Evolutionary conservation across 2,888 invertebrate species (phyloP), one percentile per base, ranked within the genome.

Genomic region (Dorcus parallelipipedus): DNA sequence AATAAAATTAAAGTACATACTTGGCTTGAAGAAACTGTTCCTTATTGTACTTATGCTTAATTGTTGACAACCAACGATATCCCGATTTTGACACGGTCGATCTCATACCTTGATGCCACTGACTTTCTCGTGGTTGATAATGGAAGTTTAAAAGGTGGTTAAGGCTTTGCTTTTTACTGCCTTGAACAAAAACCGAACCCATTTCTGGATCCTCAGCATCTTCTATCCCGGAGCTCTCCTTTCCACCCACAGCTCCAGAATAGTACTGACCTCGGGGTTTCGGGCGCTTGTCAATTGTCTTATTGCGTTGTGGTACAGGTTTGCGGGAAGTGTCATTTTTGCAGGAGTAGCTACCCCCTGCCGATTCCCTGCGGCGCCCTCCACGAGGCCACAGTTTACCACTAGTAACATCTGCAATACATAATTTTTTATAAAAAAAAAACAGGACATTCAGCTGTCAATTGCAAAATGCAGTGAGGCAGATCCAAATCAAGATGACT

Each of bases 1-100:
- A 33, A 1, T 33, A 33, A 33, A 7, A 6, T 5, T 33, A 20
- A 20, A 3, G 72, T 59, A 74, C 86, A 83, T 81, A 95, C 95
- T 95, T 95, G 59, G 96, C 95, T 80, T 97, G 93, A 61, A 97
- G 80, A 79, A 93, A 97, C 72, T 95, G 90, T 75, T 97, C 95
- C 80, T 95, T 95, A 77, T 92, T 94, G 79, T 93, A 95, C 74
- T 88, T 90, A 69, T 88, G 87, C 59, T 83, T 83, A 59, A 79
- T 80, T 47, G 81, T 80, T 59, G 78, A 77, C 67, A 81, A 72
- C 76, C 75, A 76, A 61, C 78, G 76, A 70, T 78, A 76, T n/a
- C 61, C 59, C 10, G 38, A 54, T 56, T 61, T 63, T 40, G 52
- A 38, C 42, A 54, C 55, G 7, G 26, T 42, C 38, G 38, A 41